Evolutionary conservation across 2,888 invertebrate species (phyloP).

Genomic region (Nemoura dubitans): DNA sequence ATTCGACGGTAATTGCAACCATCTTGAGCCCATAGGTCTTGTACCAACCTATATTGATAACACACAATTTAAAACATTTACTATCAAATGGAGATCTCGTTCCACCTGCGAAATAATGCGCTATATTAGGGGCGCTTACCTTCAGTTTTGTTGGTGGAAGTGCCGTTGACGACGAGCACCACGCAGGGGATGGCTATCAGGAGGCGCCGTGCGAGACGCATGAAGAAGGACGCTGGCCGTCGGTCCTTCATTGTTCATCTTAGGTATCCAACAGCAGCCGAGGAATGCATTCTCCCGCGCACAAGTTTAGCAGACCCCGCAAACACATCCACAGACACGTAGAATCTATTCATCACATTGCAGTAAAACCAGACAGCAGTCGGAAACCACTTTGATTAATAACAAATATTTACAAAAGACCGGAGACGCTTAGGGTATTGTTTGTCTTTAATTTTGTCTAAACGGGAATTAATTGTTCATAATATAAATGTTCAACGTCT

Average conservation of each 20-base stretch:
- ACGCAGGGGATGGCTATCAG: constrained; percentile 28
- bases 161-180: constrained; percentile 28
- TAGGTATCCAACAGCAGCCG: constrained; percentile 28
- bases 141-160: constrained; percentile 31
- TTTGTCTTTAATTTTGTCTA: background rate
- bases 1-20: background rate
- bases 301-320: background rate
- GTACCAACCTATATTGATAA: too few species aligned
- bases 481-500: background rate
- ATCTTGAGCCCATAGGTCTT: too few species aligned
- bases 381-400: background rate
- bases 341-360: background rate
- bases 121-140: constrained; percentile 8
- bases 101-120: too few species aligned
- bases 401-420: background rate
- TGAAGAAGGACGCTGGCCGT: constrained; percentile 29
- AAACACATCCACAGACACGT: background rate
- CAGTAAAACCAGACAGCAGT: background rate
- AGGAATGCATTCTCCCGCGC: background rate
- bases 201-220: constrained; percentile 32
- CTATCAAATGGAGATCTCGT: too few species aligned
- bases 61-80: too few species aligned
- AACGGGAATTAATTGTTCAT: background rate
- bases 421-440: background rate
- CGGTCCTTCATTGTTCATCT: constrained; percentile 39